A percentile compares a stretch with the other conserved stretches of the same genome.
phyloP scores from a whole-genome alignment of 2,113 vertebrate species.

The Cacatua alba region DNA sequence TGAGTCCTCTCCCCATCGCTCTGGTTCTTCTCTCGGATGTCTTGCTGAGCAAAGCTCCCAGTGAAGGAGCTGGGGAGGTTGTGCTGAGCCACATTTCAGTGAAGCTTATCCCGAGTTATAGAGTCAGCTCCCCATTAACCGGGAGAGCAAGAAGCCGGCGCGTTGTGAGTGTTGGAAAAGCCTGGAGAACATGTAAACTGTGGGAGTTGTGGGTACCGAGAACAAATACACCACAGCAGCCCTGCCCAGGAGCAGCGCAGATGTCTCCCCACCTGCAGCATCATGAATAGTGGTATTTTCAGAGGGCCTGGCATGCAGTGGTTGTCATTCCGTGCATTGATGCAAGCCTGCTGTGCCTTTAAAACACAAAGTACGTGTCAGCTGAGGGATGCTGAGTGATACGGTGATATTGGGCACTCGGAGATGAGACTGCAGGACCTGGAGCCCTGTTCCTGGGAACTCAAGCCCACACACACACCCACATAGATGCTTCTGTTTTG shows the following conservation, averaged over 20 bases:
- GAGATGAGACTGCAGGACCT: neutral
- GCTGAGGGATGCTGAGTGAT: neutral
- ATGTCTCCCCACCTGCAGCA: neutral
- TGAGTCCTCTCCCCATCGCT: neutral
- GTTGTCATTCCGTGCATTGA: neutral
- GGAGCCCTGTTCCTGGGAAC: neutral
- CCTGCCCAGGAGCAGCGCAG: neutral
- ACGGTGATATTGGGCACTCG: neutral
- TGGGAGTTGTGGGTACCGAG: neutral
- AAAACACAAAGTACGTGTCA: neutral
- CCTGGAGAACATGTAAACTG: neutral
- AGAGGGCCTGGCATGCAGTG: neutral
- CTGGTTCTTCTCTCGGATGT: neutral
- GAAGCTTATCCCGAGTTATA: neutral
- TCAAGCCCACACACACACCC: neutral
- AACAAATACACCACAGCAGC: neutral
- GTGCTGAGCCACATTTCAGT: neutral
- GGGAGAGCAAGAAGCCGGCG: neutral
- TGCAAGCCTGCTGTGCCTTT: neutral
- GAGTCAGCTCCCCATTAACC: neutral
- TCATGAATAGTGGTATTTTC: neutral
- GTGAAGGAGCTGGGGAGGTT: neutral
- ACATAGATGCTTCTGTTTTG: neutral
- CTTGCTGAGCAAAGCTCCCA: neutral
- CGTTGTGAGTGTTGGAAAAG: neutral